Conservation (phyloP, 2,113 vertebrate species). For the Myanophis thanlyinensis region DNA sequence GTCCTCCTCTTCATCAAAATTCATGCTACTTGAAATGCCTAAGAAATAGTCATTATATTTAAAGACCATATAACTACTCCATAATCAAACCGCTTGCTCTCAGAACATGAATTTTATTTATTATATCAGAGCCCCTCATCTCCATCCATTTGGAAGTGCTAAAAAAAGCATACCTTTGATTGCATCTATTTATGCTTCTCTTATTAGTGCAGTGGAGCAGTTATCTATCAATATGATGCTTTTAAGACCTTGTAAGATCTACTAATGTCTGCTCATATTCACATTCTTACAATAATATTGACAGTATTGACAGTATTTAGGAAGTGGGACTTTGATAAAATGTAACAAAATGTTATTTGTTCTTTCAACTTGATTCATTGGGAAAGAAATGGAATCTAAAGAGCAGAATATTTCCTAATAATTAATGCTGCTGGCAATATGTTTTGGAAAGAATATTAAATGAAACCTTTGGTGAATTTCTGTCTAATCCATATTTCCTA, state of each 20-base stretch:
- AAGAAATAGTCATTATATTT: constrained; percentile 22
- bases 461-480: constrained; percentile 40
- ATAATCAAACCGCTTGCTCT: constrained; percentile 9
- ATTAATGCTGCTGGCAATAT: constrained; percentile 1
- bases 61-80: background rate
- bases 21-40: constrained; percentile 99
- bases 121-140: background rate
- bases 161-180: background rate
- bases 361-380: constrained; percentile 34
- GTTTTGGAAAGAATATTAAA: constrained; percentile 45
- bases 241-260: background rate
- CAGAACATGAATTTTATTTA: background rate
- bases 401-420: constrained; percentile 18
- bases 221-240: background rate
- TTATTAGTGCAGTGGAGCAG: background rate
- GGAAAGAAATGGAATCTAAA: constrained; percentile 40
- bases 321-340: constrained; percentile 28
- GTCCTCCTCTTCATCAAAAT: constrained; percentile 95
- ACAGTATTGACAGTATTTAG: background rate
- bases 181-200: background rate
- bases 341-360: constrained; percentile 13
- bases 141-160: background rate
- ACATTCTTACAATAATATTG: background rate
- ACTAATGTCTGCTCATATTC: constrained; percentile 11
- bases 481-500: constrained; percentile 27